Conservation (phyloP, 2,888 invertebrate genomes). For the Cryptophagus acutangulus region DNA sequence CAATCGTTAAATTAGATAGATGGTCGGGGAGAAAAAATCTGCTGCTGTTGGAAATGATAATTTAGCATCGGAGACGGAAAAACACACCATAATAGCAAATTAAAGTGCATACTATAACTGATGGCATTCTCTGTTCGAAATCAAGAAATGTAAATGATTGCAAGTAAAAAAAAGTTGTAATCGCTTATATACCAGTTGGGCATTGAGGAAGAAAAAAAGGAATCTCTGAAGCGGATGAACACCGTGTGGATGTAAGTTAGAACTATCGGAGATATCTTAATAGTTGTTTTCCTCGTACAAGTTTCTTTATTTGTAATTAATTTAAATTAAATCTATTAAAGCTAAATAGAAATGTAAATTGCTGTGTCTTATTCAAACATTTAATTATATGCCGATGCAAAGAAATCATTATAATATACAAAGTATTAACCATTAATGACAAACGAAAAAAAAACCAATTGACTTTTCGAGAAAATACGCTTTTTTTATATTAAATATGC, state of each 20-base stretch:
- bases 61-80: no score
- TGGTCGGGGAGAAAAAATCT: no score
- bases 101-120: conserved; percentile 11
- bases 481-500: conserved; percentile 2
- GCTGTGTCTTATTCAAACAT: conserved; percentile 22
- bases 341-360: conserved; percentile 29
- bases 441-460: no score
- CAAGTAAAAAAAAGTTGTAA: conserved; percentile 8
- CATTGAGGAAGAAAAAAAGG: conserved; percentile 11
- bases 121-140: conserved; percentile 18
- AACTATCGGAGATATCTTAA: conserved; percentile 26
- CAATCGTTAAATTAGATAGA: no score
- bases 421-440: no score
- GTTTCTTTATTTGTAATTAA: conserved; percentile 31
- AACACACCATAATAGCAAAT: conserved; percentile 11
- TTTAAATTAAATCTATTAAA: conserved; percentile 30
- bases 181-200: no score
- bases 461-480: no score
- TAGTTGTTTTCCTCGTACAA: conserved; percentile 25
- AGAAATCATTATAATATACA: no score
- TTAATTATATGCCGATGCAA: conserved; percentile 21
- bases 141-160: conserved; percentile 19
- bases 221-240: conserved; percentile 14
- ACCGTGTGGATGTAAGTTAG: conserved; percentile 9
- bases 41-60: no score